A percentile compares a stretch with the other conserved stretches of the same genome.
These are phyloP conservation scores for Anaspis maculata DNA, from an alignment of 2,888 invertebrate species.

Conservation along the genomic window DNA sequence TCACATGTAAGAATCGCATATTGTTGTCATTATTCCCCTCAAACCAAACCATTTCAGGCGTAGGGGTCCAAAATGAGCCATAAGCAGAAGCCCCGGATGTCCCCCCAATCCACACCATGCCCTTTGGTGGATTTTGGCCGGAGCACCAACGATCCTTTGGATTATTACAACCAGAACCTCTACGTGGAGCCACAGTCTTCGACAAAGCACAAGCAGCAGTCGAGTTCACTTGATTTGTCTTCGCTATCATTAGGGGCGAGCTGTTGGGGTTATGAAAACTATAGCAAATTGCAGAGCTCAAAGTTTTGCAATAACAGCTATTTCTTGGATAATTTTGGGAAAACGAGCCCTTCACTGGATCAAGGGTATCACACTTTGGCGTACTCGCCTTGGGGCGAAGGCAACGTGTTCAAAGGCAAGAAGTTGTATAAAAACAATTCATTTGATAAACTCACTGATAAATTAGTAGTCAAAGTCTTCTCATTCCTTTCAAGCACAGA, in stretches of 20 bases:
- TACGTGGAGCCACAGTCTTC: no score
- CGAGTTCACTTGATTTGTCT: conserved; percentile 35
- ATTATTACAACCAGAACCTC: no score
- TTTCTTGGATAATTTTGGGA: conserved; percentile 39
- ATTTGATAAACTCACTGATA: conserved; percentile 59
- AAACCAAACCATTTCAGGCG: no score
- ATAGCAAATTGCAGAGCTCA: conserved; percentile 17
- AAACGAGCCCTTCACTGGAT: conserved; percentile 52
- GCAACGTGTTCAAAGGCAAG: conserved; percentile 33
- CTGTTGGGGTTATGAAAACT: conserved; percentile 36
- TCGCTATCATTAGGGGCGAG: conserved; percentile 36
- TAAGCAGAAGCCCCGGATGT: no score
- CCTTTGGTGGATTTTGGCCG: no score
- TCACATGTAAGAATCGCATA: no score
- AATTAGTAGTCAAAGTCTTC: conserved; percentile 60
- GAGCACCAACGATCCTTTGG: no score
- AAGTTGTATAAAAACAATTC: conserved; percentile 38
- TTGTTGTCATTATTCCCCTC: no score
- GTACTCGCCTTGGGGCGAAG: conserved; percentile 32
- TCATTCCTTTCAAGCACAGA: conserved; percentile 63
- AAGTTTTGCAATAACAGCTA: conserved; percentile 30
- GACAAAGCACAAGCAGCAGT: conserved; percentile 26
- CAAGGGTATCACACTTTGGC: conserved; percentile 77
- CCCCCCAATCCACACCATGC: no score
- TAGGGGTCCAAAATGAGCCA: no score